Evolutionary conservation across 2,113 vertebrate species (phyloP).

Genomic region (Pampusana beccarii): DNA sequence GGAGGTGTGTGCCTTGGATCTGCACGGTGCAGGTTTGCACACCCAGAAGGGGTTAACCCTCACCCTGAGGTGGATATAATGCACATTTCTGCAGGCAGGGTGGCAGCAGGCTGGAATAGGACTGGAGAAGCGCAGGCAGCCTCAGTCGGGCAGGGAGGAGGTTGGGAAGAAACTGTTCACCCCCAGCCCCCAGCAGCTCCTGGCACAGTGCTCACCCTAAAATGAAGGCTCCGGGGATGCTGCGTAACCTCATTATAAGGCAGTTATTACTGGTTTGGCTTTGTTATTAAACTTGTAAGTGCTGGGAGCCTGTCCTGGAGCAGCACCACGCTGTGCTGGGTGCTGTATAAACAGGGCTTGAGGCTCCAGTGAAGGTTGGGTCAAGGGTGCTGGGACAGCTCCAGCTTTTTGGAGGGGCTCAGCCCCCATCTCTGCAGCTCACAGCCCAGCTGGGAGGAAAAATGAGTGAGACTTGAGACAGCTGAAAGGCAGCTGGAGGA

Average conservation of each 20-base stretch:
- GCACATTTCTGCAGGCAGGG: not conserved
- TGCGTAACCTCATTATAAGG: not conserved
- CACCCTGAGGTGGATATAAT: not conserved
- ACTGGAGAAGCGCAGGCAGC: not conserved
- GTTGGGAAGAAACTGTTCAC: not conserved
- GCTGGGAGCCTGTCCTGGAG: not conserved
- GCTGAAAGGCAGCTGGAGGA: slow-evolving; percentile 5
- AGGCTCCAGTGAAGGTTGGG: not conserved
- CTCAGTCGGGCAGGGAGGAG: not conserved
- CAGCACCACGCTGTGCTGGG: not conserved
- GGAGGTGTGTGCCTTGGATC: not conserved
- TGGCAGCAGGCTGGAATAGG: not conserved
- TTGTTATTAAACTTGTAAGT: slow-evolving; percentile 7
- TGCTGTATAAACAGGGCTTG: slow-evolving; percentile 18
- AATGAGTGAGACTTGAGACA: not conserved
- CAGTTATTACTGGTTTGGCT: slow-evolving; percentile 16
- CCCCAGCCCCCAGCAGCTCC: accelerated
- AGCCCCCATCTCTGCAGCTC: not conserved
- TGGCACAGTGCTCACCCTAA: not conserved
- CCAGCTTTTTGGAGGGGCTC: not conserved
- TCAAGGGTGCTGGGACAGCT: slow-evolving; percentile 9
- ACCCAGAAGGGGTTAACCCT: not conserved
- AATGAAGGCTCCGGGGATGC: not conserved
- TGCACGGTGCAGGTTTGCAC: not conserved
- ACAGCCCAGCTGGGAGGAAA: not conserved